Base-by-base conservation (phyloP, 1,140 invertebrate genomes). In the Pectinophora gossypiella region DNA sequence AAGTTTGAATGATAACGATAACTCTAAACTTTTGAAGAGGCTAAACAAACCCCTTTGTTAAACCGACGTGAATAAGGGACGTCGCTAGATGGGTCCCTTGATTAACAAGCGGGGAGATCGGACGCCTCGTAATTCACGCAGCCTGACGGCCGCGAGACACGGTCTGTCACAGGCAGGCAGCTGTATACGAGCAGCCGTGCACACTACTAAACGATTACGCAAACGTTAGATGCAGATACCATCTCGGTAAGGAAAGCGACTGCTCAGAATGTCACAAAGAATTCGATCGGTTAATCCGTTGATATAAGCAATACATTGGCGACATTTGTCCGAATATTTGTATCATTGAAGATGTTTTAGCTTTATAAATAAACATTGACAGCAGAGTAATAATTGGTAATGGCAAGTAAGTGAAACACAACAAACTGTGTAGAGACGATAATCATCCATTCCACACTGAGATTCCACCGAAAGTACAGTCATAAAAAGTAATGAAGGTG, bases 191-290 rank as follows among this genome's bases (percentile, higher is more conserved):
- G n/a, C n/a, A n/a, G n/a, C 18, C 42, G 49, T 32, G 10, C 49
- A 20, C 38, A 51, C 49, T 22, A 35, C 51, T 54, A 57, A 43
- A 45, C 50, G 49, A 59, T 57, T 57, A 63, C 51, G 45, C 45
- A 52, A 50, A 45, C 44, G 38, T 32, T 32, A 12, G 27, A 9
- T n/a, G n/a, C 27, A 32, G 27, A 32, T 32, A n/a, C n/a, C n/a
- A n/a, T n/a, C n/a, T n/a, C n/a, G n/a, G n/a, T n/a, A n/a, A n/a
- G n/a, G n/a, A n/a, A n/a, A n/a, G n/a, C n/a, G n/a, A n/a, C n/a
- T n/a, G n/a, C n/a, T n/a, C n/a, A n/a, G n/a, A n/a, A n/a, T n/a
- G n/a, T n/a, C n/a, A n/a, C n/a, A n/a, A n/a, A n/a, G n/a, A n/a
- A n/a, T n/a, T n/a, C n/a, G n/a, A n/a, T n/a, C n/a, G n/a, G n/a